Percentiles rank a stretch among this genome's conserved stretches.
These are phyloP conservation scores for Latheticus oryzae DNA, from an alignment of 2,888 invertebrate species.

Conservation along the genomic window DNA sequence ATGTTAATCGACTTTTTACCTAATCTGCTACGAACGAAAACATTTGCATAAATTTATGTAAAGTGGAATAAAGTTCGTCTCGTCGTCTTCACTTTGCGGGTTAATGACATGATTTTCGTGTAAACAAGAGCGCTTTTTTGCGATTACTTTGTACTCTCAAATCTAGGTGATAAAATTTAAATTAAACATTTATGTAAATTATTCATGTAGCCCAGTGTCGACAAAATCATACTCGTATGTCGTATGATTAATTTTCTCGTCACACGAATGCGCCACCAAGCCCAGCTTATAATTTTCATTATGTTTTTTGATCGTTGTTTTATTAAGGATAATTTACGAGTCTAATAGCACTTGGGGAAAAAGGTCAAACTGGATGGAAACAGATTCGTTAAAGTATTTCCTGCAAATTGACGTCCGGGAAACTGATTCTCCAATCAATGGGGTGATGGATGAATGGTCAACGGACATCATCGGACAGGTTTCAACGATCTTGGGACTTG, in stretches of 20 bases:
- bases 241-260: slow-evolving; percentile 49
- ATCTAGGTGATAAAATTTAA: slow-evolving; percentile 53
- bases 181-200: slow-evolving; percentile 55
- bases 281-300: slow-evolving; percentile 42
- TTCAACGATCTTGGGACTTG: slow-evolving; percentile 41
- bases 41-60: slow-evolving; percentile 46
- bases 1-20: slow-evolving; percentile 12
- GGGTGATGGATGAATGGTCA: slow-evolving; percentile 55
- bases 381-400: background rate
- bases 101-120: slow-evolving; percentile 51
- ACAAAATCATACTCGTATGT: slow-evolving; percentile 50
- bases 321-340: slow-evolving; percentile 39
- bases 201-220: slow-evolving; percentile 50
- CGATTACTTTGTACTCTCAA: slow-evolving; percentile 48
- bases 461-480: slow-evolving; percentile 42
- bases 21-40: background rate
- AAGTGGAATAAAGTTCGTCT: slow-evolving; percentile 41
- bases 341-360: slow-evolving; percentile 20
- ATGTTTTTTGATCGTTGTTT: slow-evolving; percentile 45
- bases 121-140: slow-evolving; percentile 50
- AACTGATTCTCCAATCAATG: no score
- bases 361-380: slow-evolving; percentile 7
- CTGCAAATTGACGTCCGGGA: background rate
- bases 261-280: slow-evolving; percentile 49
- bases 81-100: slow-evolving; percentile 44